Evolutionary conservation across 2,113 vertebrate genomes (phyloP).

Genomic region (Rhombomys opimus): DNA sequence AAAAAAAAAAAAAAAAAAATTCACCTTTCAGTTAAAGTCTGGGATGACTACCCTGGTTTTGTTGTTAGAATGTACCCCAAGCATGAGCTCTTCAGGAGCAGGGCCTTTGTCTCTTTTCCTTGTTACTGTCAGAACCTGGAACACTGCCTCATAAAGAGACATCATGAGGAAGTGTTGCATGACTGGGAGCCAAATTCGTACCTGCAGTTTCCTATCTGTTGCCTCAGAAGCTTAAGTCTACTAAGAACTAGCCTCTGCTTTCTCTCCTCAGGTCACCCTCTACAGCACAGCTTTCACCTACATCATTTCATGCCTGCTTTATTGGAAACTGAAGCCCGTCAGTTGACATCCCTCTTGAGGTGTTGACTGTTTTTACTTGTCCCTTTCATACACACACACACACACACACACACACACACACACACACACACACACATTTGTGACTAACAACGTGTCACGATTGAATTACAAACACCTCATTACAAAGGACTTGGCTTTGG

Average conservation of each 20-base stretch:
- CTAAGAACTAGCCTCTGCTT: background rate
- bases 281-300: background rate
- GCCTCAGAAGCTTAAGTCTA: background rate
- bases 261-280: background rate
- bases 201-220: background rate
- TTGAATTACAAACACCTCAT: background rate
- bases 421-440: background rate
- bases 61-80: background rate
- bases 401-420: no score
- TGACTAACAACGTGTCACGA: background rate
- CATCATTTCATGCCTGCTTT: background rate
- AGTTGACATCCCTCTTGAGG: background rate
- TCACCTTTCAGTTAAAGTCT: conserved; percentile 4
- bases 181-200: conserved; percentile 2
- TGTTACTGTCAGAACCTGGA: background rate
- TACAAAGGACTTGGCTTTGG: background rate
- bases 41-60: background rate
- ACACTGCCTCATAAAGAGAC: background rate
- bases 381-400: background rate
- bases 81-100: background rate
- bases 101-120: background rate
- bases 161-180: background rate
- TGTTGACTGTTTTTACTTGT: conserved; percentile 36
- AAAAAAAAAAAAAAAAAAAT: background rate
- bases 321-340: background rate